These are phyloP conservation scores for Aspidiotus rigidus DNA, from an alignment of 2,888 invertebrate species.

Conservation along the genomic window DNA sequence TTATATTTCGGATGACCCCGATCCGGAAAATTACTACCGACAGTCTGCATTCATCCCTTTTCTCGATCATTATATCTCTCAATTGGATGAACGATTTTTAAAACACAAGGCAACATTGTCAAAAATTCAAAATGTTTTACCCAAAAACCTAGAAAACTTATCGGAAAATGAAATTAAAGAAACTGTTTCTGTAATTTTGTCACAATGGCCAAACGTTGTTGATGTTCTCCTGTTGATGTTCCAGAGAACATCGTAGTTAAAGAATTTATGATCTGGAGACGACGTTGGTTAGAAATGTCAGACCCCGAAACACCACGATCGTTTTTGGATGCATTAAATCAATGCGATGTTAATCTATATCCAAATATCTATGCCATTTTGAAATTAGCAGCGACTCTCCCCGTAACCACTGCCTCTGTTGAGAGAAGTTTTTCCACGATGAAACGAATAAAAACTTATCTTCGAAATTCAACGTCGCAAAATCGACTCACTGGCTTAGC, in stretches of 20 bases:
- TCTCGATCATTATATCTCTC: constrained; percentile 17
- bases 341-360: constrained; percentile 12
- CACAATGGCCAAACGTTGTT: constrained; percentile 3
- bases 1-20: constrained; percentile 5
- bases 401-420: constrained; percentile 1
- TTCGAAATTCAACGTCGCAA: neutral
- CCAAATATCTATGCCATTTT: constrained; percentile 14
- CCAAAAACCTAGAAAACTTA: constrained; percentile 11
- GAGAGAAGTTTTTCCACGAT: constrained; percentile 12
- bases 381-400: constrained; percentile 3
- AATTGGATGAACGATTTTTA: constrained; percentile 15
- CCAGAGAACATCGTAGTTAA: neutral
- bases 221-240: too few relatives aligned
- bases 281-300: constrained; percentile 7
- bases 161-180: constrained; percentile 7
- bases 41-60: constrained; percentile 29
- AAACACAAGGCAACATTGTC: constrained; percentile 11
- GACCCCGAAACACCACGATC: constrained; percentile 5
- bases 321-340: constrained; percentile 17
- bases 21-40: constrained; percentile 28
- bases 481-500: neutral
- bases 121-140: constrained; percentile 19
- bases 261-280: neutral
- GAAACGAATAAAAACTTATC: constrained; percentile 6
- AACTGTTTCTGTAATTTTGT: neutral